These are phyloP conservation scores for Strigamia crassipes DNA, from an alignment of 2,888 invertebrate genomes.

Conservation along the genomic window DNA sequence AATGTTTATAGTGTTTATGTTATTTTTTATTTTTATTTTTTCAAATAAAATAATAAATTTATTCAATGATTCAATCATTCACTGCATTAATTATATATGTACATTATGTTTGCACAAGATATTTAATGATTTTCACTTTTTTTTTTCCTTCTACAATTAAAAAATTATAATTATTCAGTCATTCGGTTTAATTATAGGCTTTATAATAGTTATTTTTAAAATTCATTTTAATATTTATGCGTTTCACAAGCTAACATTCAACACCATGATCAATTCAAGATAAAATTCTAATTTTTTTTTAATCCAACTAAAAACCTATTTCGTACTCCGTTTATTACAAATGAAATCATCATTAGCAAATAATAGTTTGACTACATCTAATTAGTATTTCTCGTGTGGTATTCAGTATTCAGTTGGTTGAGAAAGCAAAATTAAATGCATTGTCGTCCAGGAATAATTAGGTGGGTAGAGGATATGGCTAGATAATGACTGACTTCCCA, in stretches of 20 bases:
- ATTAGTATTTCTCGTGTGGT: not conserved
- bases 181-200: not conserved
- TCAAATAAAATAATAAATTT: not conserved
- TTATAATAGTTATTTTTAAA: not conserved
- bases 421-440: conserved; percentile 8
- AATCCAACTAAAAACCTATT: too few species aligned
- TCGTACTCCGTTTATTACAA: too few species aligned
- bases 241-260: conserved; percentile 12
- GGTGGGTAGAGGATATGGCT: not conserved
- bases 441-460: not conserved
- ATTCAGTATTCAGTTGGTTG: not conserved
- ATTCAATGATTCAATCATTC: not conserved
- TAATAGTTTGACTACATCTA: not conserved
- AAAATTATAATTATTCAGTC: not conserved
- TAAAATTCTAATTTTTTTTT: too few species aligned
- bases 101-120: not conserved
- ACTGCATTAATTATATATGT: not conserved
- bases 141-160: not conserved
- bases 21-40: not conserved
- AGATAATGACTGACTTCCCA: not conserved
- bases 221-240: not conserved
- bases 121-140: not conserved
- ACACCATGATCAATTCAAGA: not conserved
- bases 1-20: not conserved
- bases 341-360: not conserved